These are phyloP conservation scores for Heptranchias perlo DNA, from an alignment of 2,113 vertebrate genomes.

Conservation along the genomic window DNA sequence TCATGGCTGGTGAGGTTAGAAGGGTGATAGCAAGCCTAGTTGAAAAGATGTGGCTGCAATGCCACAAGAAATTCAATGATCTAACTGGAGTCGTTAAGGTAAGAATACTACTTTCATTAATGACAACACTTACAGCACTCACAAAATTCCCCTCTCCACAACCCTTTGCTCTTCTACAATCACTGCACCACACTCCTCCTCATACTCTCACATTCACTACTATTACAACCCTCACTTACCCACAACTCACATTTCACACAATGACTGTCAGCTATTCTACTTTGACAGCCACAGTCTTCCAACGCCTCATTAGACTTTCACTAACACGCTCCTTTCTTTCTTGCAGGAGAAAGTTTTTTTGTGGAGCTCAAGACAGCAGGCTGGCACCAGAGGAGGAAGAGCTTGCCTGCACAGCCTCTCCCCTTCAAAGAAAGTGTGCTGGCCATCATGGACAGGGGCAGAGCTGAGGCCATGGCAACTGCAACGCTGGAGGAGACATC, in stretches of 20 bases:
- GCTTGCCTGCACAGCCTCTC: background rate
- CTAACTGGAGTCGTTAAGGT: background rate
- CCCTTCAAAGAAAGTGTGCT: background rate
- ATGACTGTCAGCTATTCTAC: background rate
- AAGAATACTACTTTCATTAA: background rate
- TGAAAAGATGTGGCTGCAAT: background rate
- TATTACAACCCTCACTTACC: background rate
- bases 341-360: background rate
- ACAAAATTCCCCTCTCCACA: background rate
- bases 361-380: background rate
- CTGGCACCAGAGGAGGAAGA: background rate
- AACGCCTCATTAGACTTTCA: background rate
- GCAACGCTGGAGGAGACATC: background rate
- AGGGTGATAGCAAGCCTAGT: background rate
- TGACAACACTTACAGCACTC: background rate
- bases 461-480: too few species aligned
- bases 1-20: background rate
- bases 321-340: background rate
- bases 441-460: background rate
- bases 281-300: background rate
- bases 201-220: background rate
- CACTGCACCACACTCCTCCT: background rate
- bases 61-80: background rate
- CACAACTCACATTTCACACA: background rate
- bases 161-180: background rate